Conservation (phyloP, 2,113 vertebrate genomes). For the Anolis carolinensis region DNA sequence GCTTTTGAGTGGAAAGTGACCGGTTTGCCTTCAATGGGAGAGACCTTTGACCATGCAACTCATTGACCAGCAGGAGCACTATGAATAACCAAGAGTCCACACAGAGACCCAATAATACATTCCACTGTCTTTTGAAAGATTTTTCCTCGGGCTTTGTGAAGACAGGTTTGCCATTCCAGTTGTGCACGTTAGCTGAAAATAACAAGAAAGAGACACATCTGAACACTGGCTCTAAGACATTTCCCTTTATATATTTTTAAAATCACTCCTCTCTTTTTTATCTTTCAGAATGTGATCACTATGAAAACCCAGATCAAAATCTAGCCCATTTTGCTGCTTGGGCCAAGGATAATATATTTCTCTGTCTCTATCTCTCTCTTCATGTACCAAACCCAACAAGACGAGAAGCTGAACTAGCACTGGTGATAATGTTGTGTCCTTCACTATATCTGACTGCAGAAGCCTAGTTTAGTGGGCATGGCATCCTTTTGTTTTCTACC, state of each 20-base stretch:
- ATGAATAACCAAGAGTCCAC: slow-evolving; percentile 34
- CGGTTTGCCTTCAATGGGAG: background rate
- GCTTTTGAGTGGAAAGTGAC: slow-evolving; percentile 18
- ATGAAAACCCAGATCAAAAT: background rate
- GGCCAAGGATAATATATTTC: too few relatives aligned
- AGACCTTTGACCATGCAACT: background rate
- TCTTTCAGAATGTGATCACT: background rate
- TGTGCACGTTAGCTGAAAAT: slow-evolving; percentile 33
- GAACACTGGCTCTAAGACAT: slow-evolving; percentile 17
- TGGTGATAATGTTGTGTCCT: too few relatives aligned
- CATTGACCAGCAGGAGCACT: background rate
- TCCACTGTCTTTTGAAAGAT: slow-evolving; percentile 59
- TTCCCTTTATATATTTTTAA: slow-evolving; percentile 25
- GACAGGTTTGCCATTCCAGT: slow-evolving; percentile 38
- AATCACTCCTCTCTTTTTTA: background rate
- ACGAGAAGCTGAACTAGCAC: too few relatives aligned
- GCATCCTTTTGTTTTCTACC: too few relatives aligned
- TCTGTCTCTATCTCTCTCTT: too few relatives aligned
- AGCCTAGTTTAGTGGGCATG: too few relatives aligned
- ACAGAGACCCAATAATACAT: slow-evolving; percentile 37
- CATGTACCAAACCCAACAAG: background rate
- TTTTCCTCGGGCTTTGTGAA: slow-evolving; percentile 27
- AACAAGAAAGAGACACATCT: slow-evolving; percentile 44
- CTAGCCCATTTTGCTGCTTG: background rate
- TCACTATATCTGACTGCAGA: too few relatives aligned